Conservation (phyloP, 1,140 invertebrate genomes). For the Platorchestia sp. region DNA sequence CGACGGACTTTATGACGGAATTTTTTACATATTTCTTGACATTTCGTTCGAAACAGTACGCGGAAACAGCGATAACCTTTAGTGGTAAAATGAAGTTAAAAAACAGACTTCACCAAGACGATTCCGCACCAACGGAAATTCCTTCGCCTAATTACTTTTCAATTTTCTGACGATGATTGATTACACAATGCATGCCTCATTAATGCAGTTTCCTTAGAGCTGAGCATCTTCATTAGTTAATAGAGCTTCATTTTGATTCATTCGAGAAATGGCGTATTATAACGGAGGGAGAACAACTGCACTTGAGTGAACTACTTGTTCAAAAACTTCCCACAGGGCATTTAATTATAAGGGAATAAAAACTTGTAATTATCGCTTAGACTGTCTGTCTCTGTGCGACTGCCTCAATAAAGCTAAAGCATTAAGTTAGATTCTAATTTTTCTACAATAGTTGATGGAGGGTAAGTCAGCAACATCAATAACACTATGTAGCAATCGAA, state of each 20-base stretch:
- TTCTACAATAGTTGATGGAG: too few relatives aligned
- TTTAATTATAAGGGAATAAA: neutral
- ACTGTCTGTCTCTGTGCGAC: neutral
- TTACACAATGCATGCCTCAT: neutral
- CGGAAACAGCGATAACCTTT: neutral
- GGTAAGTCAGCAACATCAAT: too few relatives aligned
- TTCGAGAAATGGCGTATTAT: neutral
- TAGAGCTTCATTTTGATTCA: too few relatives aligned
- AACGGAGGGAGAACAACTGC: neutral
- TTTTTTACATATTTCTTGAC: neutral
- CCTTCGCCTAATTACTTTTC: slow-evolving; percentile 6
- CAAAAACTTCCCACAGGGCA: neutral
- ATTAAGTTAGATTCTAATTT: too few relatives aligned
- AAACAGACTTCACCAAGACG: neutral
- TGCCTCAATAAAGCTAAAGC: too few relatives aligned
- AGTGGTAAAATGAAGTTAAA: neutral
- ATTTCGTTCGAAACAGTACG: neutral
- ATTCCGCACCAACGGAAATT: neutral
- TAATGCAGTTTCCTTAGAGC: neutral
- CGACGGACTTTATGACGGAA: neutral
- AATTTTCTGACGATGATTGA: slow-evolving; percentile 24
- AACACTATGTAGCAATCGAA: too few relatives aligned
- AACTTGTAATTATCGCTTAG: neutral
- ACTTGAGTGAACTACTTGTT: neutral
- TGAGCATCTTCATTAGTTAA: neutral